Percentiles rank a stretch among this genome's conserved stretches.
phyloP scores from a whole-genome alignment of 2,113 vertebrate species.

The Odontesthes bonariensis region DNA sequence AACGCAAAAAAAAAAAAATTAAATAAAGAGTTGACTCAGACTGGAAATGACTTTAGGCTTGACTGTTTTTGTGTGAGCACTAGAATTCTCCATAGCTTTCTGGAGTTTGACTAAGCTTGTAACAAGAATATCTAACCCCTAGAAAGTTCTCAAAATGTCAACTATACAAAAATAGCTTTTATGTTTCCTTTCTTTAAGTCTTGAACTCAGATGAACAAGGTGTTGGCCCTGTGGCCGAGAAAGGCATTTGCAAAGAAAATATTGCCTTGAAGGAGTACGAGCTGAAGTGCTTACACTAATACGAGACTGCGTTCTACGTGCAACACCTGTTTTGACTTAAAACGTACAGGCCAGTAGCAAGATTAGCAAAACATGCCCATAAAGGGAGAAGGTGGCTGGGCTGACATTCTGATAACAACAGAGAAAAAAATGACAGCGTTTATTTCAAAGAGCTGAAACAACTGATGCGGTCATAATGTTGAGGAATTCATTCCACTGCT shows the following conservation, averaged over 20 bases:
- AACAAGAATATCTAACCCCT: conserved; percentile 56
- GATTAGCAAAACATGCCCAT: conserved; percentile 84
- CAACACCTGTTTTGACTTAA: conserved; percentile 83
- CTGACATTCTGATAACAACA: conserved; percentile 76
- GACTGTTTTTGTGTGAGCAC: conserved; percentile 28
- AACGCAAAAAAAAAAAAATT: conserved; percentile 26
- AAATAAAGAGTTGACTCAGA: conserved; percentile 55
- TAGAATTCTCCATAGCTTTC: conserved; percentile 37
- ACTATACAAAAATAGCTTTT: conserved; percentile 53
- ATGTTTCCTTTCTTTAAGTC: conserved; percentile 44
- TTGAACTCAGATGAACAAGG: conserved; percentile 58
- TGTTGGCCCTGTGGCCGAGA: conserved; percentile 47
- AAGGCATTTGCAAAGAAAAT: conserved; percentile 79
- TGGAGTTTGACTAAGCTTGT: conserved; percentile 18
- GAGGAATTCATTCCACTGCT: conserved; percentile 69
- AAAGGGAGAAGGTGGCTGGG: conserved; percentile 80
- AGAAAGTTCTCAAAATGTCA: conserved; percentile 51
- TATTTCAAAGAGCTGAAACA: conserved; percentile 72
- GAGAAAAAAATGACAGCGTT: conserved; percentile 40
- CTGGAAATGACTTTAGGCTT: conserved; percentile 32
- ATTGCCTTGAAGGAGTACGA: conserved; percentile 48
- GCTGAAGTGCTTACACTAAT: conserved; percentile 64
- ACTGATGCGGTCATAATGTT: conserved; percentile 72
- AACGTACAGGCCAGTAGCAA: conserved; percentile 77
- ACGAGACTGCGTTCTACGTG: conserved; percentile 62